phyloP scores from a whole-genome alignment of 1,140 invertebrate species.

The Pseudomyrmex cubaensis region DNA sequence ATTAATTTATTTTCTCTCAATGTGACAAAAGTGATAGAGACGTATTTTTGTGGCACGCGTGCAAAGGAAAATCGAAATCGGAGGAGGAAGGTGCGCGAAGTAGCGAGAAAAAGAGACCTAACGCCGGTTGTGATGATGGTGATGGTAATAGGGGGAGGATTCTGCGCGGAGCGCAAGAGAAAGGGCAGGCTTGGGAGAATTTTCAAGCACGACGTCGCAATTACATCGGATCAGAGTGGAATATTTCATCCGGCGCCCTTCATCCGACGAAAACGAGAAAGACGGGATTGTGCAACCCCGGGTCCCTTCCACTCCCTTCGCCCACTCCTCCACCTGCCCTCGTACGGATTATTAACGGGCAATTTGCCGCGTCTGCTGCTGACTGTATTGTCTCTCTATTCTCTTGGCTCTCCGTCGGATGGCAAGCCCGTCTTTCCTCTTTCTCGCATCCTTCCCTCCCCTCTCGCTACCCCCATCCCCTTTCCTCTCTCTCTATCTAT shows the following conservation, averaged over 20 bases:
- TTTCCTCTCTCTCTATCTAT: no score
- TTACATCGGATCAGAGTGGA: conserved; percentile 84
- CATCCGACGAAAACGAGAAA: conserved; percentile 72
- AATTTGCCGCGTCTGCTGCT: conserved; percentile 84
- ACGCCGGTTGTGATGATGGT: conserved; percentile 30
- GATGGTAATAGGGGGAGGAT: not conserved
- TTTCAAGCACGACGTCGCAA: conserved; percentile 78
- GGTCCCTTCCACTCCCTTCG: conserved; percentile 26
- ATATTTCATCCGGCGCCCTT: conserved; percentile 80
- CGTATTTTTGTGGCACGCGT: not conserved
- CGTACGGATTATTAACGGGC: conserved; percentile 84
- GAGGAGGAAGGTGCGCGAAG: not conserved
- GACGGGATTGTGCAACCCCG: conserved; percentile 43
- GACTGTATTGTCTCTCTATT: conserved; percentile 84
- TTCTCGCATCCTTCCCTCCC: conserved; percentile 37
- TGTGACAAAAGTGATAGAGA: not conserved
- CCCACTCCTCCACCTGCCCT: conserved; percentile 57
- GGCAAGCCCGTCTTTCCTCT: conserved; percentile 47
- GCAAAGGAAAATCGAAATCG: not conserved
- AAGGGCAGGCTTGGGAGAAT: conserved; percentile 63
- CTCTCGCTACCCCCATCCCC: no score
- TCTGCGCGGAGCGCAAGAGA: conserved; percentile 1
- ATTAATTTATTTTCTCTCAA: not conserved
- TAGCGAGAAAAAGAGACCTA: not conserved
- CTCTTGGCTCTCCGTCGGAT: conserved; percentile 63